Evolutionary conservation across 2,113 vertebrate genomes (phyloP), one percentile per base, ranked within the genome.

Genomic region (Oxygymnocypris stewartii): DNA sequence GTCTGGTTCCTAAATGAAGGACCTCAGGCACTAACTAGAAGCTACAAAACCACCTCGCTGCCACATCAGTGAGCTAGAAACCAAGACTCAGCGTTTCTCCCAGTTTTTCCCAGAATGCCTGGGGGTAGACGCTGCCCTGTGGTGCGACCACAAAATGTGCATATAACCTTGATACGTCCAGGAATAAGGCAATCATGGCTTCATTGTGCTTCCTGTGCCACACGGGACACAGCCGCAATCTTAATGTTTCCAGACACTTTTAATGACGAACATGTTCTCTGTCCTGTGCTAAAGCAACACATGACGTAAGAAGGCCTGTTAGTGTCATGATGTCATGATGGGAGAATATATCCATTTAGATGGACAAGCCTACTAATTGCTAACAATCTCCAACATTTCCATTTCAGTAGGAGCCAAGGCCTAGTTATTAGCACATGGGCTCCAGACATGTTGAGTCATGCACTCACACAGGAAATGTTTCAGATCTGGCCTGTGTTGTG

Each of bases 31-130:
- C 87, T 90, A 88, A 92, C 88, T 91, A 92, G 91, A 92, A 92
- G 89, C 86, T 87, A 85, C 87, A 86, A 84, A 85, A 85, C 35
- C 69, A 51, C 31, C n/a, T 73, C 51, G 12, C 86, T 71, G 87
- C 93, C 92, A 93, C 93, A 93, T 94, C 92, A 91, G 76, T 81
- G 86, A 86, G 78, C 81, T 88, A 80, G 79, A 92, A 92, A 91
- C 67, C 88, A 71, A 86, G 77, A 90, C 84, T 92, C 92, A 94
- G 92, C 91, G 89, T 67, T 92, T 91, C 65, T 74, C 84, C 49
- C 79, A 77, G 75, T 85, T 65, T 61, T 87, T 90, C 89, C 88
- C 91, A 90, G 92, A 91, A 94, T 93, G 89, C 81, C 74, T 86
- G 82, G 90, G 91, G 88, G 86, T 65, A 82, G 74, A 90, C 91